Evolutionary conservation across 2,797 vertebrate species (phyloP).

Genomic region (Argentina silus): DNA sequence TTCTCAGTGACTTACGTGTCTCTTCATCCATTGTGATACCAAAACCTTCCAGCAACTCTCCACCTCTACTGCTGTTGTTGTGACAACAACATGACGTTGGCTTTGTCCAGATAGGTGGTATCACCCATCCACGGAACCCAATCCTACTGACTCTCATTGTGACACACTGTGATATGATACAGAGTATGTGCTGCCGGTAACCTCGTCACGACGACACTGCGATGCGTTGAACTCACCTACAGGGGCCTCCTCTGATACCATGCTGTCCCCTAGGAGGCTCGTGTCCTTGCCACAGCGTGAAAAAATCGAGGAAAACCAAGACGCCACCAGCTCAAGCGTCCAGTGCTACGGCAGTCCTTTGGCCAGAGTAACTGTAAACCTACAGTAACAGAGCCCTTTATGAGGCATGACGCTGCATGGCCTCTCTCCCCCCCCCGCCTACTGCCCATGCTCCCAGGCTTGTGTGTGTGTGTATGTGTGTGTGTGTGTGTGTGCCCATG

Average conservation of each 20-base stretch:
- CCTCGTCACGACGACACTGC: neutral
- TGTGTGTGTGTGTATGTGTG: slow-evolving; percentile 50
- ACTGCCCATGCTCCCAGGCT: slow-evolving; percentile 64
- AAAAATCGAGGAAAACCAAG: slow-evolving; percentile 43
- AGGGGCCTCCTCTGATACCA: slow-evolving; percentile 78
- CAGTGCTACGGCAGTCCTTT: slow-evolving; percentile 55
- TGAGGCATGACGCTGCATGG: slow-evolving; percentile 73
- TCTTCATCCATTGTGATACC: neutral
- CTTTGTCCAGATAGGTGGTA: neutral
- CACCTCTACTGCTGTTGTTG: neutral
- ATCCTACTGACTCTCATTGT: neutral
- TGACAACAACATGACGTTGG: neutral
- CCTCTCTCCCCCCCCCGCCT: slow-evolving; percentile 54
- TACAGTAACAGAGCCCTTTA: slow-evolving; percentile 78
- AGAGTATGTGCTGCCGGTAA: neutral
- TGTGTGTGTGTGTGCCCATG: slow-evolving; percentile 44
- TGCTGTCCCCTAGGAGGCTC: slow-evolving; percentile 74
- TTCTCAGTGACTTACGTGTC: neutral
- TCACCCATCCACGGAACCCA: neutral
- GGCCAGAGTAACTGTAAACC: slow-evolving; percentile 78
- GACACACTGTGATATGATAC: neutral
- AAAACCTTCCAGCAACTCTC: neutral
- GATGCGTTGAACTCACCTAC: slow-evolving; percentile 71
- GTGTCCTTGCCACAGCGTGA: slow-evolving; percentile 65
- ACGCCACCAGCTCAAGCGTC: slow-evolving; percentile 53